These are phyloP conservation scores for Ooceraea biroi DNA, from an alignment of 1,140 invertebrate species.

Conservation along the genomic window DNA sequence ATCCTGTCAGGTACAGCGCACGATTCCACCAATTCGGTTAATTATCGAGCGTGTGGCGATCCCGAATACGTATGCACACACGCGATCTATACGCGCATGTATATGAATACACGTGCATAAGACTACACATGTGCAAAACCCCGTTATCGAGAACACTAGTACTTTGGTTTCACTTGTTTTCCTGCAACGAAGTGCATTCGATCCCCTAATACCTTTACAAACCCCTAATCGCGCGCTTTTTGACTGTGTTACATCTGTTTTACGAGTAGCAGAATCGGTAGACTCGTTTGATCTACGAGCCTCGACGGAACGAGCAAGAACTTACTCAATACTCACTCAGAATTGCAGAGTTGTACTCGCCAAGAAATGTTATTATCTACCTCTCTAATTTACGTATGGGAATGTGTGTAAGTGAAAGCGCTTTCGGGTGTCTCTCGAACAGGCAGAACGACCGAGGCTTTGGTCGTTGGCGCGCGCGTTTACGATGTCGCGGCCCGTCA, in stretches of 20 bases:
- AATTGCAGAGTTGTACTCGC: background rate
- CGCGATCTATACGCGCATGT: background rate
- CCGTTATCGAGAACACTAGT: slow-evolving; percentile 45
- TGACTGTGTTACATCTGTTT: slow-evolving; percentile 11
- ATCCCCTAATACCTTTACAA: slow-evolving; percentile 5
- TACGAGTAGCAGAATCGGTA: slow-evolving; percentile 17
- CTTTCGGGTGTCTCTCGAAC: slow-evolving; percentile 31
- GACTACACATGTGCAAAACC: background rate
- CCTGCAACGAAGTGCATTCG: slow-evolving; percentile 26
- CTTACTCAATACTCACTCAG: slow-evolving; percentile 10
- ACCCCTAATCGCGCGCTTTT: background rate
- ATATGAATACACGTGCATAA: background rate
- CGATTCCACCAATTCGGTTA: slow-evolving; percentile 51
- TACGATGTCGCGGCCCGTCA: slow-evolving; percentile 53
- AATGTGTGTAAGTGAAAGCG: slow-evolving; percentile 17
- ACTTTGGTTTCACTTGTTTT: slow-evolving; percentile 15
- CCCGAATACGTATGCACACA: background rate
- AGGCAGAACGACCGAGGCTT: background rate
- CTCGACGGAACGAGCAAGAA: background rate
- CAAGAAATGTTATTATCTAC: background rate
- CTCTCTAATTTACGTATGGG: background rate
- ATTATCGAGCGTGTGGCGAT: slow-evolving; percentile 54
- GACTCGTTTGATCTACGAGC: slow-evolving; percentile 17
- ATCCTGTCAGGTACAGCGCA: slow-evolving; percentile 65
- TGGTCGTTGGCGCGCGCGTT: slow-evolving; percentile 13